Evolutionary conservation across 2,113 vertebrate genomes (phyloP), one percentile per base, ranked within the genome.

Genomic region (Ammospiza nelsoni): DNA sequence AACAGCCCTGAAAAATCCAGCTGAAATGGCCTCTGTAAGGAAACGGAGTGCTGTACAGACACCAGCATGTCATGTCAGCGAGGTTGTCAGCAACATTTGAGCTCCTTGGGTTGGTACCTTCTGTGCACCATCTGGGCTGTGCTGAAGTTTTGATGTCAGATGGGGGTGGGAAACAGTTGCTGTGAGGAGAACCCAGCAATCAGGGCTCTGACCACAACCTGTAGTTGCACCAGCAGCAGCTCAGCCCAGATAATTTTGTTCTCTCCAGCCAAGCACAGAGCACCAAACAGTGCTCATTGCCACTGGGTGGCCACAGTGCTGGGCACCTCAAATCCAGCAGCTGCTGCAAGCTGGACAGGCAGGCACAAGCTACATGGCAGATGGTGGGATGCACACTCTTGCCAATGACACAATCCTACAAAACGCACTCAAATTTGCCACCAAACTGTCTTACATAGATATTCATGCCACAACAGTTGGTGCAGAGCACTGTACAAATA

Each of bases 41-140:
- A 90, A 94, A 58, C 1, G 0, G 4, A 66, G 71, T 76, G 83
- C 83, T 92, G 52, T 52, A 65, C 52, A 93, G 69, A 51, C 87
- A 90, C 33, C 57, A 90, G 79, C 63, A 77, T 1, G 12, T 57
- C 65, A 78, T 27, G 78, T 80, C 86, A 90, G 65, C 6, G 24
- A 75, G 83, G 72, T 6, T 92, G 88, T 96, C 91, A 87, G 90
- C 79, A 93, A 57, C 85, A 35, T 78, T 29, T 49, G 79, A 78
- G 68, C 68, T 92, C n/a, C 54, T 44, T 41, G 82, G 24, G 31
- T 23, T 61, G 44, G 65, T 84, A 78, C 76, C 85, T 93, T 75
- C 86, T 94, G 96, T 57, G 89, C 58, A 79, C 92, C 93, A 96
- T 93, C 85, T 96, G 93, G 65, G 57, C 61, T 62, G 49, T 39